Evolutionary conservation across 1,140 invertebrate species (phyloP).

Genomic region (Anastrepha obliqua): DNA sequence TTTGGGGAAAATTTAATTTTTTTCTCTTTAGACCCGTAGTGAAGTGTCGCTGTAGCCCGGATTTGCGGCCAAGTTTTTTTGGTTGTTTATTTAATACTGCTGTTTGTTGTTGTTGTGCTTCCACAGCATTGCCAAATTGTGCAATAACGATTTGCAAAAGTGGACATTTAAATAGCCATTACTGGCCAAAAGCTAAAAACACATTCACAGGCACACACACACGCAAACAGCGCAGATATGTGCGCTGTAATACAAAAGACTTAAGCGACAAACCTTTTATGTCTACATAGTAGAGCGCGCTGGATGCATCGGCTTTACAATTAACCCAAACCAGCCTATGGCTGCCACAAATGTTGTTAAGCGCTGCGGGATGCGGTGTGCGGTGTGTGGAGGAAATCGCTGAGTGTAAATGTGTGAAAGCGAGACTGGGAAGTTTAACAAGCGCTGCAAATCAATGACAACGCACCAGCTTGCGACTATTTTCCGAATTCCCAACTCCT

Average conservation of each 20-base stretch:
- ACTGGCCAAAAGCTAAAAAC: slow-evolving; percentile 50
- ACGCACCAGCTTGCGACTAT: background rate
- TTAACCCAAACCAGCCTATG: background rate
- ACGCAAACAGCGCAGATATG: background rate
- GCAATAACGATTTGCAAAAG: slow-evolving; percentile 59
- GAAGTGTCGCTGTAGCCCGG: no score
- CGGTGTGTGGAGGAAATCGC: background rate
- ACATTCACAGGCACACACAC: background rate
- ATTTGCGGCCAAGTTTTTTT: background rate
- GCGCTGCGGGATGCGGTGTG: background rate
- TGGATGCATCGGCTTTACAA: background rate
- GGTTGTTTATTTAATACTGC: background rate
- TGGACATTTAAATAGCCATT: slow-evolving; percentile 58
- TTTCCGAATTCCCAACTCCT: background rate
- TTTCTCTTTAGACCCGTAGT: no score
- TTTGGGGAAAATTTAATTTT: background rate
- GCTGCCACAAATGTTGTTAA: slow-evolving; percentile 7
- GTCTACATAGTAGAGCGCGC: no score
- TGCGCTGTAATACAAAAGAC: background rate
- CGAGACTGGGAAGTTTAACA: background rate
- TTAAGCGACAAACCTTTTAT: background rate
- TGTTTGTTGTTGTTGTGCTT: slow-evolving; percentile 5
- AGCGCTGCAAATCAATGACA: background rate
- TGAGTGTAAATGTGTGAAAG: background rate
- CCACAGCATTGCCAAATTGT: slow-evolving; percentile 31